Conservation (phyloP, 2,113 vertebrate species). For the Pachycephala philippinensis region DNA sequence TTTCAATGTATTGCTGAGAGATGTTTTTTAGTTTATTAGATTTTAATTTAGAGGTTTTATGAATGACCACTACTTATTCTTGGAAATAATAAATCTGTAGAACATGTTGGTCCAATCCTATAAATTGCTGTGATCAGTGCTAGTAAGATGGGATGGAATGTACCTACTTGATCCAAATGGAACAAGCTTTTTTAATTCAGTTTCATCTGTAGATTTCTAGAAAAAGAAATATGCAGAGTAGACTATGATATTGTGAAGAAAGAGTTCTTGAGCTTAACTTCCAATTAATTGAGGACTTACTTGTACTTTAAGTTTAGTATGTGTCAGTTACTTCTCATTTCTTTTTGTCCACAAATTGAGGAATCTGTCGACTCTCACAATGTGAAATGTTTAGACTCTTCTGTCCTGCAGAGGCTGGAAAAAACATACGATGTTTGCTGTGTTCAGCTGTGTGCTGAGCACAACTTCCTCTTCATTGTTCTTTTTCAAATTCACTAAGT, state of each 20-base stretch:
- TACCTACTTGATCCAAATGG: background rate
- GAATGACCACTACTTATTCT: background rate
- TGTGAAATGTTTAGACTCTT: background rate
- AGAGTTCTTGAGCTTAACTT: background rate
- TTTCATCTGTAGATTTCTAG: background rate
- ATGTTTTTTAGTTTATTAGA: background rate
- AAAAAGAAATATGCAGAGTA: background rate
- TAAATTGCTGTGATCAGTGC: background rate
- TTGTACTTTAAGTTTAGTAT: background rate
- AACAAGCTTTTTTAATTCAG: background rate
- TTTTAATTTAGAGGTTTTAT: background rate
- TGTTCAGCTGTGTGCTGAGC: background rate
- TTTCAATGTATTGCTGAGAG: background rate
- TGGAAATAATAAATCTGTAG: background rate
- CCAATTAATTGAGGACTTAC: background rate
- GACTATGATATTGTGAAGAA: background rate
- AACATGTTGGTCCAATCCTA: background rate
- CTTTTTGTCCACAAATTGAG: background rate
- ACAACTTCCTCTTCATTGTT: background rate
- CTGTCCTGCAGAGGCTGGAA: background rate
- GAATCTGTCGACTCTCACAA: background rate
- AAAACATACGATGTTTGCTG: accelerated
- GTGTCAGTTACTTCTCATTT: background rate
- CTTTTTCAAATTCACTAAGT: background rate
- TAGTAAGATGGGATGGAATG: background rate